A percentile compares a stretch with the other conserved stretches of the same genome.
Evolutionary conservation across 2,113 vertebrate genomes (phyloP).

Genomic region (Argyrosomus japonicus): DNA sequence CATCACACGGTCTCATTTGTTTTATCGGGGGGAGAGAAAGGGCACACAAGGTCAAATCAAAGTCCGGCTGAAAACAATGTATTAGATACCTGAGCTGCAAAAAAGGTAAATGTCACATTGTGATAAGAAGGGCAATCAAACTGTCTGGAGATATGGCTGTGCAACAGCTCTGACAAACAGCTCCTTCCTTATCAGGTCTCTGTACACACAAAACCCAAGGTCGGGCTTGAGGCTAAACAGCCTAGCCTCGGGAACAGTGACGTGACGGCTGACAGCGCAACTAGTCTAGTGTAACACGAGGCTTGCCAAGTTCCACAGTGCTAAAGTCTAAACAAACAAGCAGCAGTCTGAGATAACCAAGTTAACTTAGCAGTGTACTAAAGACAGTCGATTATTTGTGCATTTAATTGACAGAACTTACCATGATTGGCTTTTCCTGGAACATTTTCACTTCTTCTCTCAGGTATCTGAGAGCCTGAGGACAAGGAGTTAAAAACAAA

Average conservation of each 20-base stretch:
- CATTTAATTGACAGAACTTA: slow-evolving; percentile 76
- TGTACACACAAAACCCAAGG: slow-evolving; percentile 47
- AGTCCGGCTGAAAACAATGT: slow-evolving; percentile 16
- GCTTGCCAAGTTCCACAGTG: background rate
- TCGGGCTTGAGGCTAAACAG: slow-evolving; percentile 24
- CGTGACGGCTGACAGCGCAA: slow-evolving; percentile 6
- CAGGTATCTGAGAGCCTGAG: slow-evolving; percentile 94
- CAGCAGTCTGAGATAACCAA: background rate
- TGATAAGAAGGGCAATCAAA: slow-evolving; percentile 33
- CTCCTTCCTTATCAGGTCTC: slow-evolving; percentile 37
- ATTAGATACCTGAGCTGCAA: slow-evolving; percentile 18
- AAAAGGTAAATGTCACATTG: slow-evolving; percentile 40
- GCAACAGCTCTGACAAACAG: slow-evolving; percentile 9
- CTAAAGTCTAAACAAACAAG: background rate
- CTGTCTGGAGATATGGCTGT: slow-evolving; percentile 11
- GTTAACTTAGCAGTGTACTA: background rate
- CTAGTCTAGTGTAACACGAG: slow-evolving; percentile 20
- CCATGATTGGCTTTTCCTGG: slow-evolving; percentile 99
- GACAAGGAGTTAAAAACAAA: slow-evolving; percentile 16
- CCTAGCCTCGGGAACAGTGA: background rate
- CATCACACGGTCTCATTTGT: background rate
- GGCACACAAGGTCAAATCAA: slow-evolving; percentile 24
- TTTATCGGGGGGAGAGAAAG: background rate
- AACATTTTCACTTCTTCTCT: slow-evolving; percentile 99
- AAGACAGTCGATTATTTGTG: background rate